Base-by-base conservation (phyloP, 2,888 invertebrate genomes). In the Zygothrica quintamaculata region DNA sequence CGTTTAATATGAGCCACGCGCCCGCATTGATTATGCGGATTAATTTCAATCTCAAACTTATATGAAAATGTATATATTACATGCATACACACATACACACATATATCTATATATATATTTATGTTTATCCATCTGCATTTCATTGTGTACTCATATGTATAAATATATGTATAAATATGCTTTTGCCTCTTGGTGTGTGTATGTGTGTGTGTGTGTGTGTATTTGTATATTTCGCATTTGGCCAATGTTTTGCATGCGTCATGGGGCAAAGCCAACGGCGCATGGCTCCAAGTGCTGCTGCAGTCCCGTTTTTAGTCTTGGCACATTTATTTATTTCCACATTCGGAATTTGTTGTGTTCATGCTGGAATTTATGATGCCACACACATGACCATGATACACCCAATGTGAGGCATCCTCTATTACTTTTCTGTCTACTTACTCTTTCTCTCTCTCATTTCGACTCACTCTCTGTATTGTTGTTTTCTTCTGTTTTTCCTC, bases 21-120 rank as follows among this genome's bases (percentile, higher is more conserved):
- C 51, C 25, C 39, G 84, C 87, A 81, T 80, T 75, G 87, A 84
- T 73, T 77, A 61, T 67, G 48, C 52, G 67, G 77, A 80, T 87
- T 84, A 80, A 72, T 73, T 77, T 65, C 52, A 64, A 58, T 51
- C 34, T 43, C 3, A 26, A 62, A 37, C 47, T 18, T 40, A 42
- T 39, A 22, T 48, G 37, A 15, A n/a, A n/a, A 15, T n/a, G 25
- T 53, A 9, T 50, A 13, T 12, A 22, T 34, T n/a, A n/a, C n/a
- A 8, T 33, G n/a, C 34, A 33, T 50, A 16, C 12, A n/a, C n/a
- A n/a, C n/a, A n/a, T n/a, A n/a, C n/a, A n/a, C n/a, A n/a, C n/a
- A n/a, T n/a, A n/a, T n/a, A n/a, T 6, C 18, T 15, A 9, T 22
- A 22, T 5, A 18, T 46, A 11, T 57, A 39, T 65, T 52, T 71